Conservation (phyloP, 2,888 invertebrate species). For the Drosophila cyrtoloma region DNA sequence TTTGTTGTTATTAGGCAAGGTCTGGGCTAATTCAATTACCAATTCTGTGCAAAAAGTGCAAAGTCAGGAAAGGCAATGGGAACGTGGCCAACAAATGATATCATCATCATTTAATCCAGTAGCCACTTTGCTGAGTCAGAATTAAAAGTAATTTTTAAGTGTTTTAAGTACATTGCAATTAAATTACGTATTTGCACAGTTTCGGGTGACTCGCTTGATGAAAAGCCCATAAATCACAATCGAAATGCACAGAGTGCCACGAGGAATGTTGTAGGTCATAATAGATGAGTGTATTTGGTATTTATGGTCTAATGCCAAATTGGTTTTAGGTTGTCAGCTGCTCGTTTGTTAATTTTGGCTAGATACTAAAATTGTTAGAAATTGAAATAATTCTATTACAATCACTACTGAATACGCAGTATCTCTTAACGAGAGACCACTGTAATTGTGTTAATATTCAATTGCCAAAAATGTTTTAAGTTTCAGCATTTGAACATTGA, state of each 20-base stretch:
- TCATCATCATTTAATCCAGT: background rate
- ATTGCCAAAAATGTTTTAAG: slow-evolving; percentile 55
- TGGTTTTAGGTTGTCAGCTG: slow-evolving; percentile 43
- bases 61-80: no score
- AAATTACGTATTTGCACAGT: slow-evolving; percentile 11
- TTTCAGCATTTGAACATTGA: slow-evolving; percentile 37
- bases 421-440: background rate
- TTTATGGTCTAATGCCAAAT: slow-evolving; percentile 49
- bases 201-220: background rate
- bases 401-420: background rate
- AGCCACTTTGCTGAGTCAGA: background rate
- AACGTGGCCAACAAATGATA: slow-evolving; percentile 14
- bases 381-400: background rate
- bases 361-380: background rate
- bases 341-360: background rate
- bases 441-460: slow-evolving; percentile 3
- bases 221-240: slow-evolving; percentile 21
- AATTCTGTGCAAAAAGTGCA: background rate
- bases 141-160: slow-evolving; percentile 8
- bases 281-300: slow-evolving; percentile 19
- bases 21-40: slow-evolving; percentile 18
- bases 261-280: slow-evolving; percentile 3
- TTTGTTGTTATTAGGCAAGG: slow-evolving; percentile 35
- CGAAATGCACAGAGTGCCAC: background rate
- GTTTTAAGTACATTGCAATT: slow-evolving; percentile 21